Evolutionary conservation across 2,113 vertebrate genomes (phyloP), one percentile per base, ranked within the genome.

Genomic region (Cinclus mexicanus): DNA sequence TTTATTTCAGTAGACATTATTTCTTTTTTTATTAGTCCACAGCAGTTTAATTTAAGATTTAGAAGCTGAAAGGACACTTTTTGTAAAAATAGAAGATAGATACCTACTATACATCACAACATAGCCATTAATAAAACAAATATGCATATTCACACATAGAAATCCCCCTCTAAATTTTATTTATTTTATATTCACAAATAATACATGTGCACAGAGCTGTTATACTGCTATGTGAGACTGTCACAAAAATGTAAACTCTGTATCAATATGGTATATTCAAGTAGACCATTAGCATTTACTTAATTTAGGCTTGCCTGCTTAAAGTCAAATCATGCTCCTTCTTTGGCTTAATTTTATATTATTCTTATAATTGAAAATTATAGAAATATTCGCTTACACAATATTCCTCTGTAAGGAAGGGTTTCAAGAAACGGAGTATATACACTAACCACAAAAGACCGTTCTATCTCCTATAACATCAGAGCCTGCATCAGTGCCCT

Each of bases 1-100:
- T 95, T 93, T 95, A 91, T 95, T 95, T 95, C 70, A 35, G 61
- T 47, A 57, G 70, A 69, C 11, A 93, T 91, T 91, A 78, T 74
- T 94, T 87, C 39, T 74, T 92, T 90, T 92, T 94, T 93, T 93
- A 81, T 90, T 89, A 81, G 46, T 65, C 60, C 24, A 47, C 1
- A 0, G 35, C 60, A 88, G 47, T 90, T 92, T 91, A 83, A 82
- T 94, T 92, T 95, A 92, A 81, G 85, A 86, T 93, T 94, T 93
- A 93, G 83, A 89, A 77, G 47, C 35, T 75, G 68, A 78, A 94
- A 87, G 80, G 47, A 57, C 56, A 84, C 23, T 90, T 96, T 72
- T 55, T 92, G 26, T 81, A 81, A 78, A 93, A 89, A 81, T 23
- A 56, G 22, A 63, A 57, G 52, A 77, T 33, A 60, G 26, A 47